Base-by-base conservation (phyloP, 1,140 invertebrate genomes). In the Proales similis region DNA sequence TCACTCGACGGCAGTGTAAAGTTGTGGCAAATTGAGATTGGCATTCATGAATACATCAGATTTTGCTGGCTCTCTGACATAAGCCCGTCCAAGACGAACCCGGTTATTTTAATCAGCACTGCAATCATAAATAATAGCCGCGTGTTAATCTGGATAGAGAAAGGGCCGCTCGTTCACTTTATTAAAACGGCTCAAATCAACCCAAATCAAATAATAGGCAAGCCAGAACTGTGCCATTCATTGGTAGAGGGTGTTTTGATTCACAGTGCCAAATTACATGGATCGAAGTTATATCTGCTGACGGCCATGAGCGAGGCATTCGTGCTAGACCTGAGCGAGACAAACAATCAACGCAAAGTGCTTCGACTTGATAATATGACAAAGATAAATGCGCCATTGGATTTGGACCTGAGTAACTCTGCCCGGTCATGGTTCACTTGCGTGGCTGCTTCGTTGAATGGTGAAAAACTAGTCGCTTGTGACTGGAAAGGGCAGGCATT, bases 1-100 rank as follows among this genome's bases (percentile, higher is more conserved):
- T 63, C 71, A n/a, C 61, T 75, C 5, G 70, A 73, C 57, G 73
- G 73, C 5, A 70, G 71, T 45, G 70, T 74, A 2, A 74, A 72
- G 65, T 65, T 75, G 14, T 75, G 73, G 73, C 68, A 69, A 14
- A 70, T 72, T 24, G 46, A 66, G 12, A 71, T 68, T 48, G 73
- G 72, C 12, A 65, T 68, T n/a, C 71, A 70, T 67, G 72, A n/a
- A n/a, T n/a, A n/a, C n/a, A n/a, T n/a, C n/a, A n/a, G n/a, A n/a
- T n/a, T n/a, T n/a, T n/a, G n/a, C n/a, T n/a, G n/a, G n/a, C n/a
- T n/a, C n/a, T n/a, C n/a, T n/a, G n/a, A n/a, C n/a, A n/a, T n/a
- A n/a, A n/a, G 5, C 36, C 26, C 4, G 51, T 42, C 19, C 51
- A 57, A 11, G 51, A 57, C 2, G 45, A 57, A 19, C 17, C 51